A percentile compares a stretch with the other conserved stretches of the same genome.
These are phyloP conservation scores for Chinchilla lanigera DNA, from an alignment of 2,113 vertebrate species.

Conservation along the genomic window DNA sequence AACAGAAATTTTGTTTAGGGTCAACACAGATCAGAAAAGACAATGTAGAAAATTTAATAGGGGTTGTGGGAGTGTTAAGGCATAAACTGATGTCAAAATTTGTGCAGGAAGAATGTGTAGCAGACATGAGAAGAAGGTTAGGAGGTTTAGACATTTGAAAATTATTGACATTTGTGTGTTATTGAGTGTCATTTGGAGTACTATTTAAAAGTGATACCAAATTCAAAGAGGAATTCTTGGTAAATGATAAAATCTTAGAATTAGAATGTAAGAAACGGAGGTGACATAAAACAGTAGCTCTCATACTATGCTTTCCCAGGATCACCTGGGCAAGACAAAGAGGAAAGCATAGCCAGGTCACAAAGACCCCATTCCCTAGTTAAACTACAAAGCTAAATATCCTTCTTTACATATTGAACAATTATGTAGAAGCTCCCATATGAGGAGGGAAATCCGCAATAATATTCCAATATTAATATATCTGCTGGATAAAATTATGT, in stretches of 20 bases:
- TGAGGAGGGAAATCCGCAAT: background rate
- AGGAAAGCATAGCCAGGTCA: background rate
- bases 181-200: background rate
- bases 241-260: background rate
- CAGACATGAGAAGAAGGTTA: background rate
- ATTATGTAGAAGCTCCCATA: background rate
- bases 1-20: background rate
- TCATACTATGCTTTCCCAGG: background rate
- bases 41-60: background rate
- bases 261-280: background rate
- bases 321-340: background rate
- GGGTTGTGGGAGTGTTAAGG: background rate
- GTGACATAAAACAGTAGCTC: background rate
- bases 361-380: accelerated
- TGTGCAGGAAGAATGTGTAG: background rate
- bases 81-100: background rate
- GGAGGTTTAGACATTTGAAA: background rate
- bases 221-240: background rate
- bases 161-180: background rate
- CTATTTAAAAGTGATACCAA: background rate
- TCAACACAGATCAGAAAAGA: background rate
- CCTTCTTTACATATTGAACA: background rate
- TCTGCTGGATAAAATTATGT: background rate
- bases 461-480: background rate
- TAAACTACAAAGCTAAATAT: background rate